phyloP scores from a whole-genome alignment of 2,888 invertebrate genomes.

The Phytoseiulus persimilis region DNA sequence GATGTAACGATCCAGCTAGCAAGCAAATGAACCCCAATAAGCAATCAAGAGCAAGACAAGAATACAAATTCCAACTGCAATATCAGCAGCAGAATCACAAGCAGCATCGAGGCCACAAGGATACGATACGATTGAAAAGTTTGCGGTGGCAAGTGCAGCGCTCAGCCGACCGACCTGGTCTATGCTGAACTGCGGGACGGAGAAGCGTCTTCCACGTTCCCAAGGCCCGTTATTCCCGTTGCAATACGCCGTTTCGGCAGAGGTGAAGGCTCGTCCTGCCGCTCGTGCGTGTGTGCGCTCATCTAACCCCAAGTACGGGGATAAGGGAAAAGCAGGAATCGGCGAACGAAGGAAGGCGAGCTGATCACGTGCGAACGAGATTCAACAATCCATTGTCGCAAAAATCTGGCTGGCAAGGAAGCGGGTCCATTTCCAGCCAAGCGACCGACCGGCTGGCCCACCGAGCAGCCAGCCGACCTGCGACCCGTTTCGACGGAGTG shows the following conservation, averaged over 20 bases:
- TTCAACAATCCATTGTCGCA: too few species aligned
- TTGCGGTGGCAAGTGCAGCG: neutral
- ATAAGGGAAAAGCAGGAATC: too few species aligned
- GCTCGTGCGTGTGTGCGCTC: too few species aligned
- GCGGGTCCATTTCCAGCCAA: too few species aligned
- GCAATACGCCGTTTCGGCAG: neutral
- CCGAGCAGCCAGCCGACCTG: neutral
- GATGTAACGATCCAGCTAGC: neutral
- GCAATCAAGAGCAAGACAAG: neutral
- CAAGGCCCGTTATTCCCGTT: neutral
- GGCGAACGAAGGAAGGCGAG: too few species aligned
- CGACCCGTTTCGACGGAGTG: neutral
- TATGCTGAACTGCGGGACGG: neutral
- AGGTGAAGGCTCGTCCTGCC: too few species aligned
- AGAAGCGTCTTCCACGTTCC: neutral
- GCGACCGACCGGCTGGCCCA: neutral
- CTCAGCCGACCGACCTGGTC: neutral
- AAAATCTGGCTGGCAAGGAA: too few species aligned
- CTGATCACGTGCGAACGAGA: too few species aligned
- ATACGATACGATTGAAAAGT: neutral
- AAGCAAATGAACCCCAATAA: neutral
- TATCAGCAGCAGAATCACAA: neutral
- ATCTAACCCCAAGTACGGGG: too few species aligned
- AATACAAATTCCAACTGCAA: neutral
- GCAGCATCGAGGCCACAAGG: neutral